Conservation (phyloP, 53 echinoderm and acorn worm species). For the Temnopleurus reevesii region DNA sequence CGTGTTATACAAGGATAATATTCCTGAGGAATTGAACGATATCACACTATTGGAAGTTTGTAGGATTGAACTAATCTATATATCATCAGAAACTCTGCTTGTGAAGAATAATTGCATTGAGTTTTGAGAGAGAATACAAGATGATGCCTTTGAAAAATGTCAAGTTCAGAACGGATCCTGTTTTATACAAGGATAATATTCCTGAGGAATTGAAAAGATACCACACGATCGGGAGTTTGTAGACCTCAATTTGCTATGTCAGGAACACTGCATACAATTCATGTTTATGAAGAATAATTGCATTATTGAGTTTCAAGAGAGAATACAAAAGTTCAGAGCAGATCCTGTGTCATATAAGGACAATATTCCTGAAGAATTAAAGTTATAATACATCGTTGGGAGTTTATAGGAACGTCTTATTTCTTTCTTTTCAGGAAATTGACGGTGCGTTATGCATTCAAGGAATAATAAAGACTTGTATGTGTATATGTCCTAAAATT, state of each 20-base stretch:
- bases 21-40: slow-evolving; percentile 73
- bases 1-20: slow-evolving; percentile 73
- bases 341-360: background rate
- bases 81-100: no score
- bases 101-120: no score
- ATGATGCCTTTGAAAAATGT: no score
- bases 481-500: no score
- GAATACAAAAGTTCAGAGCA: background rate
- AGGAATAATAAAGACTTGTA: no score
- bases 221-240: slow-evolving; percentile 79
- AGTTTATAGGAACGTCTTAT: no score
- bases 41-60: slow-evolving; percentile 80
- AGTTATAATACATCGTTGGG: background rate
- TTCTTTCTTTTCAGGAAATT: no score
- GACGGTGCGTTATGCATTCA: no score
- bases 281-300: no score
- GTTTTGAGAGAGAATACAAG: no score
- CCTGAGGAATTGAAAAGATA: slow-evolving; percentile 80
- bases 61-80: background rate
- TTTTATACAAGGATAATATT: slow-evolving; percentile 76
- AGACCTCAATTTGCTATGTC: background rate
- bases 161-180: slow-evolving; percentile 78
- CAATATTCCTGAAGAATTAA: slow-evolving; percentile 61
- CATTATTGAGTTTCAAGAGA: no score
- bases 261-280: background rate